phyloP scores from a whole-genome alignment of 64 coral and sea anemone genomes.

The Pachyseris speciosa region DNA sequence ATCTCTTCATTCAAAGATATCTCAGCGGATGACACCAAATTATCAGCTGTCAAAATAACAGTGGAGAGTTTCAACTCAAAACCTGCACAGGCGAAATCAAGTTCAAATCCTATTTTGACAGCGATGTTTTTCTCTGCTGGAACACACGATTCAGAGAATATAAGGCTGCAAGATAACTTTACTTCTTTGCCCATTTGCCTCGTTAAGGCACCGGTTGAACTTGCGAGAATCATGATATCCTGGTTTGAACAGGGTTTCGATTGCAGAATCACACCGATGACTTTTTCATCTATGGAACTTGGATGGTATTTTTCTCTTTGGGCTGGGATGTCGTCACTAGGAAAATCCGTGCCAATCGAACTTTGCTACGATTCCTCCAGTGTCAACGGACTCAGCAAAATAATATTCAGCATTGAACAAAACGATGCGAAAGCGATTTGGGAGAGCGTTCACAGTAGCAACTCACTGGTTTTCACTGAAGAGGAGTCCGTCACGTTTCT shows the following conservation, averaged over 20 bases:
- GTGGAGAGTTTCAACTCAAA: slow-evolving; percentile 1
- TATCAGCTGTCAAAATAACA: slow-evolving; percentile 57
- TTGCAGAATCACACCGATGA: slow-evolving; percentile 81
- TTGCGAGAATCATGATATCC: slow-evolving; percentile 43
- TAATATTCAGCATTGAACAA: slow-evolving; percentile 67
- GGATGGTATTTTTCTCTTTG: slow-evolving; percentile 88
- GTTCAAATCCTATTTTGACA: slow-evolving; percentile 37
- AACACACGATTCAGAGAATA: slow-evolving; percentile 42
- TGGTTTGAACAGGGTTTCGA: slow-evolving; percentile 85
- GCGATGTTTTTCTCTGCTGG: slow-evolving; percentile 79
- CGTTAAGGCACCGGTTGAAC: slow-evolving; percentile 64
- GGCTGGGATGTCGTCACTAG: slow-evolving; percentile 50
- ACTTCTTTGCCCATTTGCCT: slow-evolving; percentile 79
- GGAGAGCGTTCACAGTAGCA: slow-evolving; percentile 48
- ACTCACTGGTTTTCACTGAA: slow-evolving; percentile 80
- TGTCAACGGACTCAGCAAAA: slow-evolving; percentile 58
- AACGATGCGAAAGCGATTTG: slow-evolving; percentile 75
- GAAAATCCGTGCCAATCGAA: slow-evolving; percentile 48
- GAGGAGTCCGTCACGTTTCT: slow-evolving; percentile 77
- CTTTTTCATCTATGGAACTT: slow-evolving; percentile 73
- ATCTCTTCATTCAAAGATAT: slow-evolving; percentile 58
- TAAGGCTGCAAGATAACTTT: slow-evolving; percentile 44
- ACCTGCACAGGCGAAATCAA: slow-evolving; percentile 5
- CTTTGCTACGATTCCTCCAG: slow-evolving; percentile 69
- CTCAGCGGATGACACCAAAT: slow-evolving; percentile 54